These are phyloP conservation scores for Pseudochirops cupreus DNA, from an alignment of 2,797 vertebrate species.

Conservation along the genomic window DNA sequence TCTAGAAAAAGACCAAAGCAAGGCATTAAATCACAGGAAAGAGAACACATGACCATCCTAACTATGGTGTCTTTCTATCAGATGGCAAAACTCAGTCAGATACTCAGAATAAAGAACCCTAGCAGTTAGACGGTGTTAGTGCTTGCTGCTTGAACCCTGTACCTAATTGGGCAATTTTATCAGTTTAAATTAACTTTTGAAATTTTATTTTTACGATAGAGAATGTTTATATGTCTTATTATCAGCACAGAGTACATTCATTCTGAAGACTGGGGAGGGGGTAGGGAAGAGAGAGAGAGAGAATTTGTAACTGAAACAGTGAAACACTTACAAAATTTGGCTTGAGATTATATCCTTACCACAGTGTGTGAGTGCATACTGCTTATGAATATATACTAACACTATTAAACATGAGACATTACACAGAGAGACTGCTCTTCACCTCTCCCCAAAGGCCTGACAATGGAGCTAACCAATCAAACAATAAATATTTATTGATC, in stretches of 20 bases:
- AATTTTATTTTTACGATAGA: background rate
- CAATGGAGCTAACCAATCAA: background rate
- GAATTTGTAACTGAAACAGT: background rate
- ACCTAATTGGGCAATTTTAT: background rate
- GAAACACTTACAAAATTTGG: background rate
- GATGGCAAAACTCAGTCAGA: background rate
- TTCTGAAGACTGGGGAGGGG: background rate
- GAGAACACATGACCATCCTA: background rate
- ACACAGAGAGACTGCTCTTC: background rate
- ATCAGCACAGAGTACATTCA: background rate
- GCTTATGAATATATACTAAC: background rate
- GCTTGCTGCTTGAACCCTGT: background rate
- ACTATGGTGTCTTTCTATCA: background rate
- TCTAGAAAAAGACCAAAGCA: background rate
- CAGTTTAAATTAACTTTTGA: background rate
- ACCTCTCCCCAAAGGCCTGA: slow-evolving; percentile 24
- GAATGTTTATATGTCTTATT: background rate
- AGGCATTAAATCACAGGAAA: background rate
- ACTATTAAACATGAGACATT: background rate
- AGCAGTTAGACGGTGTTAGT: background rate
- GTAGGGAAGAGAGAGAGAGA: no score
- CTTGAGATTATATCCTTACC: background rate
- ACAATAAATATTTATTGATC: background rate
- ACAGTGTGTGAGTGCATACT: background rate
- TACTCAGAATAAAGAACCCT: background rate